phyloP scores from a whole-genome alignment of 2,797 vertebrate species.

The Epinephelus coioides region DNA sequence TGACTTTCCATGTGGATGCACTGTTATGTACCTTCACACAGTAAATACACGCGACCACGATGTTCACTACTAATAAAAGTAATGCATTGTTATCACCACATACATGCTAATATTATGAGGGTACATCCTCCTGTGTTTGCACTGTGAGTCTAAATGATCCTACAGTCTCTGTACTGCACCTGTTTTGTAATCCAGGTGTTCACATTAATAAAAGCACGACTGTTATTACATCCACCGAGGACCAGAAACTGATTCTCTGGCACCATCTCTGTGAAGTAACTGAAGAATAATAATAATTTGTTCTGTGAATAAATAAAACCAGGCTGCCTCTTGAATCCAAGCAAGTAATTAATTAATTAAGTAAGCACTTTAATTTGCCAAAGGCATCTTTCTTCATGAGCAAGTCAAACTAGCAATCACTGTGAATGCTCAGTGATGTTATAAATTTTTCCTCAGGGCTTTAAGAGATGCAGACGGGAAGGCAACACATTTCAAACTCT shows the following conservation, averaged over 20 bases:
- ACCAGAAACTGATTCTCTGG: not conserved
- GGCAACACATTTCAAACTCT: not conserved
- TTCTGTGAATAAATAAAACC: not conserved
- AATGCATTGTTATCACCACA: not conserved
- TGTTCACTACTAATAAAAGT: not conserved
- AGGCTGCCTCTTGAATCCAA: not conserved
- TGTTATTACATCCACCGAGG: not conserved
- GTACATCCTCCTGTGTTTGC: not conserved
- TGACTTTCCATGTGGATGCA: constrained; percentile 18
- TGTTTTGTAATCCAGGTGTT: not conserved
- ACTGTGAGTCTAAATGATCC: constrained; percentile 7
- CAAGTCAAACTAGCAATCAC: not conserved
- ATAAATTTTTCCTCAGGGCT: not conserved
- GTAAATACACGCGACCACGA: not conserved
- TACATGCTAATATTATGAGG: not conserved
- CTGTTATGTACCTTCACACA: constrained; percentile 5
- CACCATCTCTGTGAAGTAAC: not conserved
- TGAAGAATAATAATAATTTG: not conserved
- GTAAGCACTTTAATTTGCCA: not conserved
- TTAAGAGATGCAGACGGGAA: not conserved
- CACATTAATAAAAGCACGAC: not conserved
- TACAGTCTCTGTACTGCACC: not conserved
- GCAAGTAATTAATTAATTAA: constrained; percentile 1
- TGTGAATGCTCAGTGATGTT: constrained; percentile 4
- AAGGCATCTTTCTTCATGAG: constrained; percentile 8